A percentile compares a stretch with the other conserved stretches of the same genome.
These are phyloP conservation scores for Tarsius wallacei DNA, from an alignment of 2,797 vertebrate genomes.

Conservation along the genomic window DNA sequence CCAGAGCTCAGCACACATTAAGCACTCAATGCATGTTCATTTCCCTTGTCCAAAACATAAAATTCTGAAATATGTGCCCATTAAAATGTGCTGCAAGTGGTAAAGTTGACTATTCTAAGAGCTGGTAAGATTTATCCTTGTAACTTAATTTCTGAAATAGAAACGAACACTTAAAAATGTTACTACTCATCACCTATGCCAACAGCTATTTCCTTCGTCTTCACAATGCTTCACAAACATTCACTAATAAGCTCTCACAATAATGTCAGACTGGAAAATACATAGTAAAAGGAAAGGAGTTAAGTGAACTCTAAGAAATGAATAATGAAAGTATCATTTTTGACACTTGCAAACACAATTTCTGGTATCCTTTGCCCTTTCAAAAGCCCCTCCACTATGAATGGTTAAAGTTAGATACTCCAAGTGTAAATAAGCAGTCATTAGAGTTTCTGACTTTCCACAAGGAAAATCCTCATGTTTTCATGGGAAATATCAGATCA, in stretches of 20 bases:
- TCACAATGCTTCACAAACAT: slow-evolving; percentile 69
- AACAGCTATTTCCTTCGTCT: slow-evolving; percentile 59
- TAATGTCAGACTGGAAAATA: slow-evolving; percentile 59
- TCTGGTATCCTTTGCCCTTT: slow-evolving; percentile 64
- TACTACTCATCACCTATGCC: slow-evolving; percentile 33
- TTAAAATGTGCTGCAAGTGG: slow-evolving; percentile 43
- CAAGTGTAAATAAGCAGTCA: slow-evolving; percentile 48
- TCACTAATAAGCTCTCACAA: slow-evolving; percentile 64
- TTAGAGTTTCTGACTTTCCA: slow-evolving; percentile 52
- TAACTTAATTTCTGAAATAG: slow-evolving; percentile 75
- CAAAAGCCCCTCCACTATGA: slow-evolving; percentile 60
- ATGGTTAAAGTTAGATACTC: slow-evolving; percentile 67
- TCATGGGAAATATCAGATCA: slow-evolving; percentile 46
- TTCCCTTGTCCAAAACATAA: slow-evolving; percentile 29
- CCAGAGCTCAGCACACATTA: slow-evolving; percentile 18
- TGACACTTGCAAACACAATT: slow-evolving; percentile 71
- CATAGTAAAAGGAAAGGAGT: background rate
- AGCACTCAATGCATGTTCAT: background rate
- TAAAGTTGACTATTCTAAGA: slow-evolving; percentile 52
- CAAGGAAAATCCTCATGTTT: slow-evolving; percentile 42
- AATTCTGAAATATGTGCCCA: slow-evolving; percentile 49
- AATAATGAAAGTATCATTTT: slow-evolving; percentile 64
- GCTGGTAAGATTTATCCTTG: slow-evolving; percentile 51
- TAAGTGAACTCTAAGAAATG: slow-evolving; percentile 51
- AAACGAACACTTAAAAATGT: slow-evolving; percentile 65